Evolutionary conservation across 2,888 invertebrate genomes (phyloP).

Genomic region (Podotricha telesiphe): DNA sequence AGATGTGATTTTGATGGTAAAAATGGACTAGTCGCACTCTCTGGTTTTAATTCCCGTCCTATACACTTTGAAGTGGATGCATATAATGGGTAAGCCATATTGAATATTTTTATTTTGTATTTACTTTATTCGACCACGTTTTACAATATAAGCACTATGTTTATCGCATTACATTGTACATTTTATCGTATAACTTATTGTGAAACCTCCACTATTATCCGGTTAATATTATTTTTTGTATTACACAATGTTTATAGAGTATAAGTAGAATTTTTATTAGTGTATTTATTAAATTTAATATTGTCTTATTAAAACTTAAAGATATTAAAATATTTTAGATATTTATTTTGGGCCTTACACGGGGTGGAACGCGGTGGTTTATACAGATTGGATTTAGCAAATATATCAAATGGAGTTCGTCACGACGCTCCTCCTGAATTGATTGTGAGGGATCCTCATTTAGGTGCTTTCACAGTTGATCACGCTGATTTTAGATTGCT

Average conservation of each 20-base stretch:
- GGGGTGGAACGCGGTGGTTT: constrained; percentile 85
- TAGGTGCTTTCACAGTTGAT: constrained; percentile 93
- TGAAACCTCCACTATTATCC: no score
- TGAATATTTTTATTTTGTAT: background rate
- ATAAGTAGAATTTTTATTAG: no score
- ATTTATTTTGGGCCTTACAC: constrained; percentile 90
- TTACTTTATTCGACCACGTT: no score
- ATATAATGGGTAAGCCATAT: constrained; percentile 88
- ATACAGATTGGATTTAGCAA: constrained; percentile 89
- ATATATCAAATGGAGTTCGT: constrained; percentile 89
- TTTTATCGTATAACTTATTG: no score
- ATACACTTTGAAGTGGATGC: constrained; percentile 95
- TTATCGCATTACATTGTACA: no score
- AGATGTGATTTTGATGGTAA: constrained; percentile 90
- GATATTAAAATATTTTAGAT: constrained; percentile 74
- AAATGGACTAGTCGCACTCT: constrained; percentile 87
- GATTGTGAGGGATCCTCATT: constrained; percentile 85
- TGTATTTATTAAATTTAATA: background rate
- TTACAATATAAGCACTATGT: no score
- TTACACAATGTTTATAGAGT: no score
- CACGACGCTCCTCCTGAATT: constrained; percentile 87
- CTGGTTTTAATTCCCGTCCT: constrained; percentile 88
- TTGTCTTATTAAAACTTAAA: background rate
- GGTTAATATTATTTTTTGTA: no score
- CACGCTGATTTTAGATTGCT: constrained; percentile 91